Base-by-base conservation (phyloP, 2,888 invertebrate species). In the Cenopis cana region DNA sequence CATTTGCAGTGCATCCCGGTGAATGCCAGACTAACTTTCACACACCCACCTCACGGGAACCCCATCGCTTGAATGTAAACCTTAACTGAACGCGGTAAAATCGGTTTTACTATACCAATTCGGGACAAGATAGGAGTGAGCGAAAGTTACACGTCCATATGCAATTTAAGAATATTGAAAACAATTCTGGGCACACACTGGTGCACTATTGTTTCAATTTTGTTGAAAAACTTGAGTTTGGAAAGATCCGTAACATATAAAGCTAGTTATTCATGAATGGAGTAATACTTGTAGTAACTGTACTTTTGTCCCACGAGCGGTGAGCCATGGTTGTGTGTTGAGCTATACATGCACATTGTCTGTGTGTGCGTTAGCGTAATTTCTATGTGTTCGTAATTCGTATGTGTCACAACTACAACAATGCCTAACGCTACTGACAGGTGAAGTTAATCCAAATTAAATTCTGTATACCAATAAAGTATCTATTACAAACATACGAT, bases 131-230 rank as follows among this genome's bases (percentile, higher is more conserved):
- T 52, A 20, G 2, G 62, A 52, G 36, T 14, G 36, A 14, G 20
- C 9, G 18, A 20, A 10, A 62, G 5, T 52, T 14, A 33, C 18
- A 9, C 8, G 17, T 36, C 33, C 55, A 29, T 68, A 60, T 65
- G 71, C 73, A 74, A 74, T 74, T 72, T 72, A 72, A 67, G 69
- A 72, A 74, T 72, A 74, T 74, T 72, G 74, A 72, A 74, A 74
- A 74, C 74, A 67, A 69, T 74, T 55, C 57, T 41, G 38, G n/a
- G 38, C 54, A 57, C 55, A 69, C 60, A 64, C 65, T 68, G 29
- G 55, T 46, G 61, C 59, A 57, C 61, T 67, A 72, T 74, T 72
- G 72, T 74, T 72, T 74, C 74, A 74, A 68, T 72, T 68, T 68
- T 55, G 54, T 24, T 29, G 41, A 54, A 72, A 73, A 74, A 69